A percentile compares a stretch with the other conserved stretches of the same genome.
Conservation (phyloP, 2,888 invertebrate genomes). For the Torymus texanus region DNA sequence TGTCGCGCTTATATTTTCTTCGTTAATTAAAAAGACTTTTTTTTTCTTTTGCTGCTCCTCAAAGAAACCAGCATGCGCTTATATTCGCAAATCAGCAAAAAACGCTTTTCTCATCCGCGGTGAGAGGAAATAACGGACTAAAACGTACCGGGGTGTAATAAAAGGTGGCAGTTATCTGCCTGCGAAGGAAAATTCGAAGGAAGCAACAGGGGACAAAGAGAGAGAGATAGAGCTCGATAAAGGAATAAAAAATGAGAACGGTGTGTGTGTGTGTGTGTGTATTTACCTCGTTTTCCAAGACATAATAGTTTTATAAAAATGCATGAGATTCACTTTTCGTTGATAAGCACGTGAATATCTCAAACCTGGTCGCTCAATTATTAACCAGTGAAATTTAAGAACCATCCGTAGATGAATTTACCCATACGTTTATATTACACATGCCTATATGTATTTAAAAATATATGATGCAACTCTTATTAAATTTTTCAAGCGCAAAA, state of each 20-base stretch:
- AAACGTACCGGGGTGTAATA: too few relatives aligned
- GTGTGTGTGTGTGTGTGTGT: not conserved
- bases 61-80: too few relatives aligned
- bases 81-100: too few relatives aligned
- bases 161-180: not conserved
- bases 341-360: constrained; percentile 23
- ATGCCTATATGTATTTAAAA: not conserved
- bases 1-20: too few relatives aligned
- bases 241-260: constrained; percentile 41
- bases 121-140: too few relatives aligned
- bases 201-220: not conserved
- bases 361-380: not conserved
- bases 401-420: too few relatives aligned
- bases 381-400: not conserved
- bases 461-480: not conserved
- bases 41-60: too few relatives aligned
- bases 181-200: not conserved
- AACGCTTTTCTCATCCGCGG: too few relatives aligned
- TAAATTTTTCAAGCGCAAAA: not conserved
- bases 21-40: too few relatives aligned
- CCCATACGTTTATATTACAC: too few relatives aligned
- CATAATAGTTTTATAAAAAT: constrained; percentile 44
- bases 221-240: constrained; percentile 15
- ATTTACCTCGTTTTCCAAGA: constrained; percentile 31
- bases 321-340: not conserved